These are phyloP conservation scores for Drosophila albomicans DNA, from an alignment of 1,140 invertebrate genomes.

Conservation along the genomic window DNA sequence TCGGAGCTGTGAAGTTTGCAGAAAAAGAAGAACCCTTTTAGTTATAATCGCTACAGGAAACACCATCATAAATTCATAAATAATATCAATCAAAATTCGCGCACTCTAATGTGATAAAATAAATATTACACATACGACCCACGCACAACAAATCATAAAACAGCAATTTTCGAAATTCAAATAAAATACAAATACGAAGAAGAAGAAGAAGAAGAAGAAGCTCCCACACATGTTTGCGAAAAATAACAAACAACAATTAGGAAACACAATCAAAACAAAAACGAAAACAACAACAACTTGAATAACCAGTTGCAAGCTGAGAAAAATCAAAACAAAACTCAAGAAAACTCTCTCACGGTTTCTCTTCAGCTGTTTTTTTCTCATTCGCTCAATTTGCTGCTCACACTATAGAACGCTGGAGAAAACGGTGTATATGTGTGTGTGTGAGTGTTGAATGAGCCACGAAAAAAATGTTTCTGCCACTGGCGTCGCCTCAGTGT, in stretches of 20 bases:
- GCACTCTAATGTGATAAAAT: background rate
- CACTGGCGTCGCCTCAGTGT: constrained; percentile 60
- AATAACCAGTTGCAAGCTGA: constrained; percentile 69
- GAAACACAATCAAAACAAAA: constrained; percentile 50
- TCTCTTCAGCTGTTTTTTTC: constrained; percentile 5
- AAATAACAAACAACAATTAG: constrained; percentile 40
- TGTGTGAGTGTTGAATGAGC: constrained; percentile 16
- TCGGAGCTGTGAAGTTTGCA: background rate
- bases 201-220: background rate
- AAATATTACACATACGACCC: constrained; percentile 27
- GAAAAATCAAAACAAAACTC: constrained; percentile 71
- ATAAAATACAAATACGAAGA: constrained; percentile 19
- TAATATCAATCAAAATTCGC: background rate
- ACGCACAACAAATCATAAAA: background rate
- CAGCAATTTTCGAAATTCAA: constrained; percentile 14
- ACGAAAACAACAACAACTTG: constrained; percentile 41
- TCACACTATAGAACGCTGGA: constrained; percentile 33
- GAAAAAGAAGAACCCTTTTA: background rate
- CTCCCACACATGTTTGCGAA: constrained; percentile 21
- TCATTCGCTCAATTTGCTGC: constrained; percentile 4
- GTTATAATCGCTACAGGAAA: background rate
- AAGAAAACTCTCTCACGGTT: constrained; percentile 49
- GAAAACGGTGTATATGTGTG: constrained; percentile 30
- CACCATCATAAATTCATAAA: background rate
- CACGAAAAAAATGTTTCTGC: constrained; percentile 25